These are phyloP conservation scores for Calliphora vicina DNA, from an alignment of 1,140 invertebrate genomes.

Conservation along the genomic window DNA sequence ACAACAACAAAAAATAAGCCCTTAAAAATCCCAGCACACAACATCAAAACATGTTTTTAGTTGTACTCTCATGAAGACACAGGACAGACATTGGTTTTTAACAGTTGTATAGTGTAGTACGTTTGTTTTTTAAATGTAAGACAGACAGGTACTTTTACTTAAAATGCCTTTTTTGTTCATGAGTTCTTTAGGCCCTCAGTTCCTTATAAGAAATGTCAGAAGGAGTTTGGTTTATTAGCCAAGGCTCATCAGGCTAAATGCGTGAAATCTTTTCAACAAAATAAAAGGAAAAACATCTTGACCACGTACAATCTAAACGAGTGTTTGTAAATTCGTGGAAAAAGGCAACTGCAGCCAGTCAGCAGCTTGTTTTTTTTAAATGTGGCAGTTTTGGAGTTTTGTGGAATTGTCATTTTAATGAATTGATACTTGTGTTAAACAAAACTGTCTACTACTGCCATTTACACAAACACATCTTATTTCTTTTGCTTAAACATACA, in stretches of 20 bases:
- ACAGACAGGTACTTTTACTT: not conserved
- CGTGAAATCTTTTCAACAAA: constrained; percentile 10
- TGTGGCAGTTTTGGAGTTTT: constrained; percentile 34
- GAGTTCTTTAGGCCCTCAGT: not conserved
- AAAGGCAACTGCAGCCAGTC: not conserved
- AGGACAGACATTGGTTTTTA: not conserved
- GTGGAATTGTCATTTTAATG: constrained; percentile 42
- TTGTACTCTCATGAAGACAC: not conserved
- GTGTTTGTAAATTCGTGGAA: constrained; percentile 5
- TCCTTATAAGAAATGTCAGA: not conserved
- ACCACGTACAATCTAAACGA: not conserved
- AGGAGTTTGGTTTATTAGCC: constrained; percentile 18
- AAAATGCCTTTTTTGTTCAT: not conserved
- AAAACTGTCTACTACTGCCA: constrained; percentile 23
- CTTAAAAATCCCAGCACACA: not conserved
- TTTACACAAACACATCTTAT: not conserved
- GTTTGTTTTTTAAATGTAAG: not conserved
- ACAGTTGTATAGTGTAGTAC: no score
- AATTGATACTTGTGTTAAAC: constrained; percentile 38
- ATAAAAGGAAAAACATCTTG: not conserved
- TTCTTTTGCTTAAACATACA: not conserved
- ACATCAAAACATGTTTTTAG: not conserved
- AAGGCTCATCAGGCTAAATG: constrained; percentile 12
- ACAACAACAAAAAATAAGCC: not conserved
- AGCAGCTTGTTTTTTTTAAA: not conserved